Percentiles rank a stretch among this genome's conserved stretches.
These are phyloP conservation scores for Drosophila oshimai DNA, from an alignment of 1,140 invertebrate species.

Conservation along the genomic window DNA sequence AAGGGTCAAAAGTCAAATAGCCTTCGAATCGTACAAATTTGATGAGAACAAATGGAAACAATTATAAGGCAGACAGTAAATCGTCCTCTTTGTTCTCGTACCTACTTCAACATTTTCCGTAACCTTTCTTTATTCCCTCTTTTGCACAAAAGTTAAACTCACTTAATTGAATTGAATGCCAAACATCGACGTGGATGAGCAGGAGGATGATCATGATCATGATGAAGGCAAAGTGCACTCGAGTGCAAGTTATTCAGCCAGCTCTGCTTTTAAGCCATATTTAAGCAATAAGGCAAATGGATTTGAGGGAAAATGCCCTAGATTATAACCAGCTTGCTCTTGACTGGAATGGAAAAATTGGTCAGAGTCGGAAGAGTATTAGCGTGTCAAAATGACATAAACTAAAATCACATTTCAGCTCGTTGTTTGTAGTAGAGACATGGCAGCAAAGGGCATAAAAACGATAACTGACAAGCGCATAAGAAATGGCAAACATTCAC, in stretches of 20 bases:
- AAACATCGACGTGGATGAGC: conserved; percentile 29
- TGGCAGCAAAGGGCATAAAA: conserved; percentile 47
- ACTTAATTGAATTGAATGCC: conserved; percentile 77
- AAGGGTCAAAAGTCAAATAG: conserved; percentile 51
- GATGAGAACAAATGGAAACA: conserved; percentile 63
- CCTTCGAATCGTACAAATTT: conserved; percentile 43
- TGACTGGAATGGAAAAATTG: not conserved
- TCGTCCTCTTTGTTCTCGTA: conserved; percentile 23
- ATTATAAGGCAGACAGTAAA: conserved; percentile 44
- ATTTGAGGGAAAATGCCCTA: conserved; percentile 29
- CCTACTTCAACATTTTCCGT: conserved; percentile 38
- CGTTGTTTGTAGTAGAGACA: conserved; percentile 59
- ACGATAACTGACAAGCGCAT: conserved; percentile 56
- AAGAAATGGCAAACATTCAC: conserved; percentile 20
- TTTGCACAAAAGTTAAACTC: conserved; percentile 34
- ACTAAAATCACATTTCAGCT: conserved; percentile 70
- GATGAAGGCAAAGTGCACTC: conserved; percentile 50
- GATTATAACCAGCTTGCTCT: conserved; percentile 52
- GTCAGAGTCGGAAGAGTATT: conserved; percentile 31
- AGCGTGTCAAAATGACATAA: conserved; percentile 72
- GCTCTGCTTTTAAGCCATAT: not conserved
- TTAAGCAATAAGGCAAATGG: conserved; percentile 62
- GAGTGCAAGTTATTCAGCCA: conserved; percentile 35
- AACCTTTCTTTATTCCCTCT: not conserved
- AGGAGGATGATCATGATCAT: not conserved